phyloP scores from a whole-genome alignment of 1,140 invertebrate genomes.

The Probaryconus sp. region DNA sequence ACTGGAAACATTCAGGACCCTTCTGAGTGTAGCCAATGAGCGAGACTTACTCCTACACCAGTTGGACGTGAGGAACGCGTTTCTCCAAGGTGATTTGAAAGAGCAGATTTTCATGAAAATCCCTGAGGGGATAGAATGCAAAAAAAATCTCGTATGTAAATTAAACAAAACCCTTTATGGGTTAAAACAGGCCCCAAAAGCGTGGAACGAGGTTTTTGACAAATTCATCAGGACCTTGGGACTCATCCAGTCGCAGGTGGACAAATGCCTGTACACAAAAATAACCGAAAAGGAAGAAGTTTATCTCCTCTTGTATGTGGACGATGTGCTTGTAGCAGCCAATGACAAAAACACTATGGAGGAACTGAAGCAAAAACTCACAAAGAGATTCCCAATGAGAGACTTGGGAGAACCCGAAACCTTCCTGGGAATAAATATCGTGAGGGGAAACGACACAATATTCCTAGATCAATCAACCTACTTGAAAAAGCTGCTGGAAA shows the following conservation, averaged over 20 bases:
- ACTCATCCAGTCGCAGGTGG: conserved; percentile 7
- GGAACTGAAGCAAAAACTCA: no score
- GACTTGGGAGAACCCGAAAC: background rate
- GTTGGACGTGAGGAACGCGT: conserved; percentile 26
- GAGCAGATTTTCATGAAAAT: conserved; percentile 21
- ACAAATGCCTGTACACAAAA: conserved; percentile 29
- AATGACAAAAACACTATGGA: conserved; percentile 8
- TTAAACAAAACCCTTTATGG: conserved; percentile 74
- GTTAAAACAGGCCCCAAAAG: conserved; percentile 72
- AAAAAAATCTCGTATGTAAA: conserved; percentile 1
- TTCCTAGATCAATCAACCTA: no score
- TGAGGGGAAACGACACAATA: background rate
- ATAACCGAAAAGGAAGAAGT: background rate
- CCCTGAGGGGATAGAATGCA: conserved; percentile 9
- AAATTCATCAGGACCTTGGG: conserved; percentile 16
- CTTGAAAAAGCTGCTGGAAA: conserved; percentile 1
- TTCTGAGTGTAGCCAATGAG: conserved; percentile 36
- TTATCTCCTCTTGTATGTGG: conserved; percentile 36
- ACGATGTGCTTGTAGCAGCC: conserved; percentile 32
- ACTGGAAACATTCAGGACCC: conserved; percentile 66
- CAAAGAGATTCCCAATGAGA: conserved; percentile 14
- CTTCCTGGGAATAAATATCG: conserved; percentile 22
- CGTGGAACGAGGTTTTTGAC: conserved; percentile 69
- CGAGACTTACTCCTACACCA: conserved; percentile 8
- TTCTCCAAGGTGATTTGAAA: conserved; percentile 4